phyloP scores from a whole-genome alignment of 2,113 vertebrate genomes.

The Climacteris rufus region DNA sequence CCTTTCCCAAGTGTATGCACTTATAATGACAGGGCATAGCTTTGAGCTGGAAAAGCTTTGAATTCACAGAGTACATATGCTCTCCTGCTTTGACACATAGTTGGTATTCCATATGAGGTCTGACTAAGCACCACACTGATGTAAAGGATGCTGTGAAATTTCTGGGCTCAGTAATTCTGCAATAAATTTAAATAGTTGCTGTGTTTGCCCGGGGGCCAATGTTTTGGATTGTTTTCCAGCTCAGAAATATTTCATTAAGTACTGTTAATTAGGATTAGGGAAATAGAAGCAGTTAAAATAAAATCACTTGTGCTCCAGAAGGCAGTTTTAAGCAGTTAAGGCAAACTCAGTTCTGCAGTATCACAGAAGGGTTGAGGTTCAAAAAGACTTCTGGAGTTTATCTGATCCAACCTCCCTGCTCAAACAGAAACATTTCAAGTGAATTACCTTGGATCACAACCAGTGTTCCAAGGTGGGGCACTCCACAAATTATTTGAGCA shows the following conservation, averaged over 20 bases:
- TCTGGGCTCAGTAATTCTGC: not conserved
- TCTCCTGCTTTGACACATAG: not conserved
- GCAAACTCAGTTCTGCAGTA: not conserved
- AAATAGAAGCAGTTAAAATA: not conserved
- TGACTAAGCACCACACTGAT: not conserved
- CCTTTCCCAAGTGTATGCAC: not conserved
- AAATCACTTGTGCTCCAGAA: not conserved
- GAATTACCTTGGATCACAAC: accelerated
- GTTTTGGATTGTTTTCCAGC: not conserved
- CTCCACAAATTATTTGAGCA: not conserved
- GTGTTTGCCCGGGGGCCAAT: not conserved
- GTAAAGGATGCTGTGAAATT: not conserved
- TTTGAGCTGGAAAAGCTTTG: not conserved
- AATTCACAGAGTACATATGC: not conserved
- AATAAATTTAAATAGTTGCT: not conserved
- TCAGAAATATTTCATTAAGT: not conserved
- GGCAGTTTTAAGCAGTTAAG: not conserved
- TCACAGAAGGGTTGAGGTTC: not conserved
- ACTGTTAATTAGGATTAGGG: not conserved
- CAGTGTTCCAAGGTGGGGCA: not conserved
- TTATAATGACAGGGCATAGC: not conserved
- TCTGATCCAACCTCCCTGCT: not conserved
- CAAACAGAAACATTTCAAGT: not conserved
- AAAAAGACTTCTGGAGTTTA: not conserved
- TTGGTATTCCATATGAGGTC: not conserved